Conservation (phyloP, 2,888 invertebrate species). For the Holacanthella duospinosa region DNA sequence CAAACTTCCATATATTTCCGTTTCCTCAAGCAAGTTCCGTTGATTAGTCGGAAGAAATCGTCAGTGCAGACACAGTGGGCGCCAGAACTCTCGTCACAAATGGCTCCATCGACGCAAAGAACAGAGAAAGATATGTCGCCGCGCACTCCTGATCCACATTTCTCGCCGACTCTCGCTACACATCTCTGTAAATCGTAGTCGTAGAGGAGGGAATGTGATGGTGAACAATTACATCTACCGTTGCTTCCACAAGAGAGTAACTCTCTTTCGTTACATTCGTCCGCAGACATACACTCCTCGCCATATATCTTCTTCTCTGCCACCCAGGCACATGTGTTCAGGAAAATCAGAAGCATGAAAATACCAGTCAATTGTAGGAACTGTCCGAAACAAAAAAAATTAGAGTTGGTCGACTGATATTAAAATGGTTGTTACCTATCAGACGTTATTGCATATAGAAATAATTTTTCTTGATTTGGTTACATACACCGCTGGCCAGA, state of each 20-base stretch:
- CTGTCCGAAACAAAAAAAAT: not conserved
- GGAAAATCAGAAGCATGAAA: slow-evolving; percentile 2
- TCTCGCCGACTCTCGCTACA: slow-evolving; percentile 13
- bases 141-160: slow-evolving; percentile 1
- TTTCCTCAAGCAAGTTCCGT: slow-evolving; percentile 18
- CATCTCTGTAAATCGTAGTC: slow-evolving; percentile 10
- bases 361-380: not conserved
- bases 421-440: not conserved
- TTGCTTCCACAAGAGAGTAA: slow-evolving; percentile 11
- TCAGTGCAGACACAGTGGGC: slow-evolving; percentile 10
- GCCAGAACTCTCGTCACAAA: slow-evolving; percentile 5
- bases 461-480: too few species aligned
- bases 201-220: slow-evolving; percentile 13
- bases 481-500: too few species aligned
- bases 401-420: not conserved
- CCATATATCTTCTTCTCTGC: slow-evolving; percentile 10
- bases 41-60: slow-evolving; percentile 5
- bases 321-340: slow-evolving; percentile 4
- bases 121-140: slow-evolving; percentile 2
- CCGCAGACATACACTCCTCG: slow-evolving; percentile 8
- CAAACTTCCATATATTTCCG: slow-evolving; percentile 25
- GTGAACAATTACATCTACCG: slow-evolving; percentile 14
- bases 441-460: too few species aligned
- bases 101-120: slow-evolving; percentile 4
- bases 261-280: slow-evolving; percentile 14